Evolutionary conservation across 2,113 vertebrate species (phyloP).

Genomic region (Psilopogon haemacephalus): DNA sequence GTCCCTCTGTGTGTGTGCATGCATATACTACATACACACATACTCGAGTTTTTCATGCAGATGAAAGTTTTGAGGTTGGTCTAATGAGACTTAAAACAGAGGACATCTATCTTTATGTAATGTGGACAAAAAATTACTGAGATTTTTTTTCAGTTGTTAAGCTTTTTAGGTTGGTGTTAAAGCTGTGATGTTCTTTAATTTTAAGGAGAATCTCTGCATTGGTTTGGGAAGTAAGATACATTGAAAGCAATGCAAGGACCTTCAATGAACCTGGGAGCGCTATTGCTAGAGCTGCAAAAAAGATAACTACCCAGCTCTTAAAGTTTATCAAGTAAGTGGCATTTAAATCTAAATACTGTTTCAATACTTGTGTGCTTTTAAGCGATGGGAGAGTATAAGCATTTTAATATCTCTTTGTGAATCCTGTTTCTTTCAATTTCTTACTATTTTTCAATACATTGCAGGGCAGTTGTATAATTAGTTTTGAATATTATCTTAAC

Average conservation of each 20-base stretch:
- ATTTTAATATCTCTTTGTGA: background rate
- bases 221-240: conserved; percentile 93
- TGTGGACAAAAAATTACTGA: background rate
- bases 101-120: background rate
- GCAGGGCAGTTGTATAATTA: background rate
- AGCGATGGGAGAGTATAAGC: background rate
- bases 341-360: background rate
- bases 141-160: background rate
- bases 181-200: background rate
- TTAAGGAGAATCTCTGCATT: conserved; percentile 90
- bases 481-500: background rate
- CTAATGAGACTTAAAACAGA: background rate
- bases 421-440: background rate
- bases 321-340: conserved; percentile 90
- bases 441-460: background rate
- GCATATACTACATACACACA: too few relatives aligned
- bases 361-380: accelerated
- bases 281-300: conserved; percentile 91
- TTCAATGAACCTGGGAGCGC: conserved; percentile 97
- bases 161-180: background rate
- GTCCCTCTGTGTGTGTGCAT: background rate
- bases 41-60: background rate
- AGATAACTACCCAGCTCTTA: conserved; percentile 90
- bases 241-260: conserved; percentile 92
- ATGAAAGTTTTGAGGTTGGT: background rate